A percentile compares a stretch with the other conserved stretches of the same genome.
Conservation (phyloP, 1,140 invertebrate species). For the Triops cancriformis region DNA sequence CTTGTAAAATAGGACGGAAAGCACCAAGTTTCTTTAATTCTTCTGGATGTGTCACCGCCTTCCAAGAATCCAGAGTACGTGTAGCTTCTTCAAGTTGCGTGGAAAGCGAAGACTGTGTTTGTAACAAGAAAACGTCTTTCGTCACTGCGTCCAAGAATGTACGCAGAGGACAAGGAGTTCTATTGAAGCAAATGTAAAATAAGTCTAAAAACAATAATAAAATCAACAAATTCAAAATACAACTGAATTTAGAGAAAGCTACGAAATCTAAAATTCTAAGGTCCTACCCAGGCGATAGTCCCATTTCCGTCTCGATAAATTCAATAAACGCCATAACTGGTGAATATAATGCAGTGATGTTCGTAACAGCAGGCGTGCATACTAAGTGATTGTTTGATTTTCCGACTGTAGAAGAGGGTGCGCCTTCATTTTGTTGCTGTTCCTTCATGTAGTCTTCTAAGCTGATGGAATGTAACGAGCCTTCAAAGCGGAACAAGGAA, state of each 20-base stretch:
- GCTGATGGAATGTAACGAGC: conserved; percentile 62
- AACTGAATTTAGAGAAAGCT: too few species aligned
- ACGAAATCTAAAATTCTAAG: conserved; percentile 22
- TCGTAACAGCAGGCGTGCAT: conserved; percentile 60
- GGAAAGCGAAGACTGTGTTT: conserved; percentile 40
- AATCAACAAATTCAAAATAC: too few species aligned
- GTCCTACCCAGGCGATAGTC: conserved; percentile 51
- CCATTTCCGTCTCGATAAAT: conserved; percentile 62
- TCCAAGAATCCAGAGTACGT: conserved; percentile 64
- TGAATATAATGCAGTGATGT: conserved; percentile 66
- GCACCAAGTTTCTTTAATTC: conserved; percentile 52
- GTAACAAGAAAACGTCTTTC: conserved; percentile 49
- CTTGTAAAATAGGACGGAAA: conserved; percentile 59
- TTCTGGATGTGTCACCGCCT: conserved; percentile 56
- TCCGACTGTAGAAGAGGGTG: conserved; percentile 20
- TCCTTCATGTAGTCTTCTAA: conserved; percentile 57
- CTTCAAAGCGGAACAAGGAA: conserved; percentile 67
- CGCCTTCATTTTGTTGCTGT: conserved; percentile 29
- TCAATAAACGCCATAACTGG: conserved; percentile 63
- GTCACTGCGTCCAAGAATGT: conserved; percentile 67
- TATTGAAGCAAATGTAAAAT: conserved; percentile 32
- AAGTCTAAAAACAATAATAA: not conserved
- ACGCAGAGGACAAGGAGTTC: conserved; percentile 56
- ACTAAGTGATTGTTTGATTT: conserved; percentile 44
- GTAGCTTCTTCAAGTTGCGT: conserved; percentile 56